Conservation (phyloP, 2,113 vertebrate genomes). For the Pluvialis apricaria region DNA sequence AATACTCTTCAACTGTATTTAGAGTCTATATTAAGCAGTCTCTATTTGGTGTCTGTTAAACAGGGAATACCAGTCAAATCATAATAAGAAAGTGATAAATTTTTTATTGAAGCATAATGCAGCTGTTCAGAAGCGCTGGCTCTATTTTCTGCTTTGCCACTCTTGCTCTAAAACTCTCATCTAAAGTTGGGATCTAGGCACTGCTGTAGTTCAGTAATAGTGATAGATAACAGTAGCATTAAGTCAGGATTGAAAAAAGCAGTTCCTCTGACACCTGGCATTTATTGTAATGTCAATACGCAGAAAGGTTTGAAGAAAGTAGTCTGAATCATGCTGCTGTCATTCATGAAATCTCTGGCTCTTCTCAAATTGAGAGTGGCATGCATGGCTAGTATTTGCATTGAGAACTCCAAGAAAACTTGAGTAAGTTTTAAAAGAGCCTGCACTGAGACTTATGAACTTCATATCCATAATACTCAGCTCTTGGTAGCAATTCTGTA, state of each 20-base stretch:
- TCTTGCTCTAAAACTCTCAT: not conserved
- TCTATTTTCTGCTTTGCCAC: not conserved
- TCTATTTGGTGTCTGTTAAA: not conserved
- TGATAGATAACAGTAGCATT: not conserved
- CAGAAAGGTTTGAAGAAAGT: not conserved
- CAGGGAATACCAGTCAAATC: not conserved
- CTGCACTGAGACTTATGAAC: not conserved
- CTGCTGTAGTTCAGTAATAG: not conserved
- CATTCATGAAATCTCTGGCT: not conserved
- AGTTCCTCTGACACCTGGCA: not conserved
- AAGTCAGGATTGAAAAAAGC: not conserved
- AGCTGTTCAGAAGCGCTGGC: not conserved
- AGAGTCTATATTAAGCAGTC: not conserved
- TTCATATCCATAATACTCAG: not conserved
- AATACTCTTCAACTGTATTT: not conserved
- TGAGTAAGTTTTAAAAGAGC: not conserved
- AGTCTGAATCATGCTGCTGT: not conserved
- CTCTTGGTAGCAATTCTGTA: not conserved
- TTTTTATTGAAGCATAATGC: not conserved
- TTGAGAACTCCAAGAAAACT: not conserved
- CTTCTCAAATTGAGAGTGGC: not conserved
- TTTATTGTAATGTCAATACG: not conserved
- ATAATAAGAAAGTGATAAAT: not conserved
- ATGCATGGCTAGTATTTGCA: not conserved
- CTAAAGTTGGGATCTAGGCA: not conserved